phyloP scores from a whole-genome alignment of 2,888 invertebrate genomes.

The Scaptomyza reducta region DNA sequence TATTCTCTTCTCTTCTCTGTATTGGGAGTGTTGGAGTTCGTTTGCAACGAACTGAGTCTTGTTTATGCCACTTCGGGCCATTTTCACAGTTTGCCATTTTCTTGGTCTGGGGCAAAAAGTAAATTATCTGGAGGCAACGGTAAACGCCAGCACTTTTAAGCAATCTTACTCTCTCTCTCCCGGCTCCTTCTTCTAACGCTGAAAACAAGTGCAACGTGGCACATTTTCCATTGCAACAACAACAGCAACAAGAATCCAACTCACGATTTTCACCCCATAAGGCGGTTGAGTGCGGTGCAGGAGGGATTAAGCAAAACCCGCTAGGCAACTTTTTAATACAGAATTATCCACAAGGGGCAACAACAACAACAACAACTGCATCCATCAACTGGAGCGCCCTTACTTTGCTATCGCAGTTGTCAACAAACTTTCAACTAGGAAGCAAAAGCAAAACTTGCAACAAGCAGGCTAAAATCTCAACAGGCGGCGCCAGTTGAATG shows the following conservation, averaged over 20 bases:
- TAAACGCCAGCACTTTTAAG: slow-evolving; percentile 45
- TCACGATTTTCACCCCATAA: slow-evolving; percentile 75
- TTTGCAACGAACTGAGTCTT: slow-evolving; percentile 11
- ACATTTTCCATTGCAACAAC: slow-evolving; percentile 63
- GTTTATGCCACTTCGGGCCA: slow-evolving; percentile 49
- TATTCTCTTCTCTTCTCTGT: no score
- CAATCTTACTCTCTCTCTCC: slow-evolving; percentile 29
- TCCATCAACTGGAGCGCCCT: slow-evolving; percentile 74
- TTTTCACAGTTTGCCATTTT: slow-evolving; percentile 61
- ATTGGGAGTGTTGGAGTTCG: background rate
- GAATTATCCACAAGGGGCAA: slow-evolving; percentile 60
- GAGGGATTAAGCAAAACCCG: slow-evolving; percentile 35
- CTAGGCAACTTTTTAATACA: slow-evolving; percentile 69
- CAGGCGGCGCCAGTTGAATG: slow-evolving; percentile 75
- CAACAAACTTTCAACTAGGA: slow-evolving; percentile 65
- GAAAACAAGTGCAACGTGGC: slow-evolving; percentile 76
- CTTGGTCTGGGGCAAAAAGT: slow-evolving; percentile 29
- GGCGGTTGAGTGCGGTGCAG: slow-evolving; percentile 15
- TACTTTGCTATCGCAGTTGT: slow-evolving; percentile 54
- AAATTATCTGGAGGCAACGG: slow-evolving; percentile 69
- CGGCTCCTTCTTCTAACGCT: slow-evolving; percentile 3
- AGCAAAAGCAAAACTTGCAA: slow-evolving; percentile 36
- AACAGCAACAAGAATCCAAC: no score
- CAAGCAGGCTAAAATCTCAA: slow-evolving; percentile 53
- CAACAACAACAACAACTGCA: slow-evolving; percentile 47